A percentile compares a stretch with the other conserved stretches of the same genome.
Conservation (phyloP, 2,888 invertebrate species). For the Venusia cambrica region DNA sequence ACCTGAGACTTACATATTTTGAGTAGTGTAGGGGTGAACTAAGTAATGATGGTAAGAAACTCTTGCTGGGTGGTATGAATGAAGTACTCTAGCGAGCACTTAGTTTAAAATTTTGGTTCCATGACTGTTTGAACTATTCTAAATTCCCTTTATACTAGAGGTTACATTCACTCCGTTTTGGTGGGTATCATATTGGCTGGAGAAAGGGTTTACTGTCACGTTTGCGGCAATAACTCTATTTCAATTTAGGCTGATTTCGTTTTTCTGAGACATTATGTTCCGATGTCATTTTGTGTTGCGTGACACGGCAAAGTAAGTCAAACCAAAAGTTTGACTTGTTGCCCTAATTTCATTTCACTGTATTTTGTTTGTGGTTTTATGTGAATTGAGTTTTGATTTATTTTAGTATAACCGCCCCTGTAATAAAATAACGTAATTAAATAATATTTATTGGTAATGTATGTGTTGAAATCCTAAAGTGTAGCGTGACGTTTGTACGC, state of each 20-base stretch:
- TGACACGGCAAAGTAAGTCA: slow-evolving; percentile 67
- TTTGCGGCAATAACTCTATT: slow-evolving; percentile 30
- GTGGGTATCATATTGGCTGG: too few relatives aligned
- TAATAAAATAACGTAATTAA: slow-evolving; percentile 22
- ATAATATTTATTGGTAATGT: slow-evolving; percentile 21
- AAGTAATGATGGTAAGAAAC: too few relatives aligned
- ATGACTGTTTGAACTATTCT: too few relatives aligned
- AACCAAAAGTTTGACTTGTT: slow-evolving; percentile 63
- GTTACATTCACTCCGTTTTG: too few relatives aligned
- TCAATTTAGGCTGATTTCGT: slow-evolving; percentile 41
- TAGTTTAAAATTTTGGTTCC: too few relatives aligned
- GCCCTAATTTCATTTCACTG: slow-evolving; percentile 67
- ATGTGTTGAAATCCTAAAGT: too few relatives aligned
- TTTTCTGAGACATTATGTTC: slow-evolving; percentile 54
- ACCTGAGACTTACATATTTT: too few relatives aligned
- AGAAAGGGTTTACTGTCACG: slow-evolving; percentile 12
- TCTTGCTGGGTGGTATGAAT: too few relatives aligned
- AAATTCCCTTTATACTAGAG: too few relatives aligned
- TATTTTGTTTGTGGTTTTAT: slow-evolving; percentile 58
- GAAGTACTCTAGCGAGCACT: too few relatives aligned
- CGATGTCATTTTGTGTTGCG: slow-evolving; percentile 62
- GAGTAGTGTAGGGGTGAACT: too few relatives aligned
- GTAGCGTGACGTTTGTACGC: too few relatives aligned
- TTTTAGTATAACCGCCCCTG: slow-evolving; percentile 21
- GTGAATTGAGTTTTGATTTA: slow-evolving; percentile 60